phyloP scores from a whole-genome alignment of 2,113 vertebrate species.

The Mesitornis unicolor region DNA sequence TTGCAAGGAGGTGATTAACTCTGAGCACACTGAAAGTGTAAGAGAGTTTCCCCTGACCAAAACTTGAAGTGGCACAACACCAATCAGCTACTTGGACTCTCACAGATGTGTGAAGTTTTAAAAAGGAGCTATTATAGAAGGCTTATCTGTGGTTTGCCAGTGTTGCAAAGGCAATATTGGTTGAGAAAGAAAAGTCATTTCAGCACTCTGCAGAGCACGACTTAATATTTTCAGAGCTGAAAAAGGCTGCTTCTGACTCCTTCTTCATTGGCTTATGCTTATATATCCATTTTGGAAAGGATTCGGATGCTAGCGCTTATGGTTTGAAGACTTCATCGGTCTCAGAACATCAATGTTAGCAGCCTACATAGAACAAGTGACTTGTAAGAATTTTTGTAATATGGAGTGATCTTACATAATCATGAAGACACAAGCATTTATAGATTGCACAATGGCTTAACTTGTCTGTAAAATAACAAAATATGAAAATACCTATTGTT shows the following conservation, averaged over 20 bases:
- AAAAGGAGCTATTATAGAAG: neutral
- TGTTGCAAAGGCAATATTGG: neutral
- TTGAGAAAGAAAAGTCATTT: neutral
- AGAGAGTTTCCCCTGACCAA: neutral
- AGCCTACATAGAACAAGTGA: neutral
- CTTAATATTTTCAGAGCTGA: neutral
- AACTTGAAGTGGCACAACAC: neutral
- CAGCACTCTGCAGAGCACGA: neutral
- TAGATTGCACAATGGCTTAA: neutral
- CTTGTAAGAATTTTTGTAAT: neutral
- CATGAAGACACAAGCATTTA: neutral
- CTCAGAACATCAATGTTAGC: neutral
- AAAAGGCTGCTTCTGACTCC: neutral
- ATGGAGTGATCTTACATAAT: neutral
- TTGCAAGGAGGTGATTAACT: neutral
- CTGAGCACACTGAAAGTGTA: neutral
- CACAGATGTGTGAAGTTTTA: neutral
- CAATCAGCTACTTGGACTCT: neutral
- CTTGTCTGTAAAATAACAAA: neutral
- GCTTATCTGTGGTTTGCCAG: neutral
- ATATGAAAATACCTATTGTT: neutral
- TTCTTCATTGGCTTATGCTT: neutral
- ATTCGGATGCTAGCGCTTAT: neutral
- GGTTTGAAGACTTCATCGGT: neutral
- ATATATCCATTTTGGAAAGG: neutral